Evolutionary conservation across 2,113 vertebrate species (phyloP), one percentile per base, ranked within the genome.

Genomic region (Aptenodytes patagonicus): DNA sequence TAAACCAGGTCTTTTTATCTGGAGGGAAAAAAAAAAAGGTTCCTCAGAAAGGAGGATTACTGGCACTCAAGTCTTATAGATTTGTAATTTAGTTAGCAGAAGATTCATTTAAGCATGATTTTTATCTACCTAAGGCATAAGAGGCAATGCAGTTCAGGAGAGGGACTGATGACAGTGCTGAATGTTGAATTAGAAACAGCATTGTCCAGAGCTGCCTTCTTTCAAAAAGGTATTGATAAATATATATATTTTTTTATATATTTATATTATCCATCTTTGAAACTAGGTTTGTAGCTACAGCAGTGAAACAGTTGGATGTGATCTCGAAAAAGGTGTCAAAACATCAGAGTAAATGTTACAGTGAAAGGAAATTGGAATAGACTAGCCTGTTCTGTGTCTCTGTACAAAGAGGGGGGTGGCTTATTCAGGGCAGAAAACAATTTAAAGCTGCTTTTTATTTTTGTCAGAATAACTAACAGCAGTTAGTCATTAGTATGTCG

Each of bases 21-120:
- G 29, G 6, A 7, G 9, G 0, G 0, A 2, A 52, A 6, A 17
- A n/a, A 60, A 29, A 52, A 75, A 10, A n/a, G 13, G 5, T 44
- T 85, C 31, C 18, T 92, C 10, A 26, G 76, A 31, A 83, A 75
- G 75, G 46, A 66, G 12, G 20, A 40, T 86, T 86, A 38, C 12
- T 87, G 60, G 61, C 77, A 61, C 20, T 46, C 15, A 24, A 29
- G 47, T 71, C 8, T 82, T 84, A 52, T 0, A 64, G 77, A 72
- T 83, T 72, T 72, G 51, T 87, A 57, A 76, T 78, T 83, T 81
- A 64, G 28, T 83, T 90, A 81, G 68, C 55, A 68, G 40, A 64
- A 66, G 38, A 47, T 86, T 89, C 0, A 4, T 78, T 80, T 83
- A 70, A 83, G 24, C 24, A 38, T 34, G 38, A 60, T 80, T 69